Evolutionary conservation across 2,888 invertebrate species (phyloP).

Genomic region (Lordiphosa andalusiaca): DNA sequence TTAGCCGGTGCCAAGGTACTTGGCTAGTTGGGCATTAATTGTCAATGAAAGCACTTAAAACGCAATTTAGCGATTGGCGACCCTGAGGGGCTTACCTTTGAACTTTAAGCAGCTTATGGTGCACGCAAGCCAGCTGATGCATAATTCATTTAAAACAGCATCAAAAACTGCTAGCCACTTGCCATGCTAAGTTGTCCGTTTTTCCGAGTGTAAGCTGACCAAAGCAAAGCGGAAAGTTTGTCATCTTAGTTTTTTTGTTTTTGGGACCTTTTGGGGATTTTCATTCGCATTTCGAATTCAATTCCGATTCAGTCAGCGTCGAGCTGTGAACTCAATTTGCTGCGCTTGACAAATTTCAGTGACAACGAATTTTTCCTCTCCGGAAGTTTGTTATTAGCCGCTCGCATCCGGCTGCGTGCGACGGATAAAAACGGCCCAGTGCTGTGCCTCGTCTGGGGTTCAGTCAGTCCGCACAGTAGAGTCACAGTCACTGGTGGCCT

Average conservation of each 20-base stretch:
- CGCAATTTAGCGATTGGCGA: constrained; percentile 48
- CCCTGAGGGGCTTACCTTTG: constrained; percentile 42
- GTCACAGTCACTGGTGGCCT: constrained; percentile 13
- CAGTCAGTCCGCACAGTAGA: neutral
- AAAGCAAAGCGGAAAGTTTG: constrained; percentile 20
- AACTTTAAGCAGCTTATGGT: constrained; percentile 60
- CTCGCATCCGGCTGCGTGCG: constrained; percentile 64
- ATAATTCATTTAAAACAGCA: constrained; percentile 36
- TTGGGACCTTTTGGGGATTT: constrained; percentile 32
- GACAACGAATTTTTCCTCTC: constrained; percentile 72
- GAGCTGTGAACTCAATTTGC: constrained; percentile 61
- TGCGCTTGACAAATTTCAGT: constrained; percentile 72
- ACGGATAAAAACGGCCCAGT: constrained; percentile 52
- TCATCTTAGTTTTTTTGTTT: constrained; percentile 1
- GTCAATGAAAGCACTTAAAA: constrained; percentile 68
- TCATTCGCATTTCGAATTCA: constrained; percentile 42
- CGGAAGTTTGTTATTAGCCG: constrained; percentile 77
- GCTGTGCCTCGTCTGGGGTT: constrained; percentile 10
- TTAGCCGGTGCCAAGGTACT: constrained; percentile 51
- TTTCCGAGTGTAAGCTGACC: constrained; percentile 9
- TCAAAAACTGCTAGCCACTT: constrained; percentile 24
- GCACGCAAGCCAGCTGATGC: constrained; percentile 31
- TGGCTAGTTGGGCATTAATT: constrained; percentile 57
- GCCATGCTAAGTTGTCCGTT: constrained; percentile 10
- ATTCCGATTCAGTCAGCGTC: constrained; percentile 39